A percentile compares a stretch with the other conserved stretches of the same genome.
These are phyloP conservation scores for Microcebus griseorufus DNA, from an alignment of 2,113 vertebrate genomes.

Conservation along the genomic window DNA sequence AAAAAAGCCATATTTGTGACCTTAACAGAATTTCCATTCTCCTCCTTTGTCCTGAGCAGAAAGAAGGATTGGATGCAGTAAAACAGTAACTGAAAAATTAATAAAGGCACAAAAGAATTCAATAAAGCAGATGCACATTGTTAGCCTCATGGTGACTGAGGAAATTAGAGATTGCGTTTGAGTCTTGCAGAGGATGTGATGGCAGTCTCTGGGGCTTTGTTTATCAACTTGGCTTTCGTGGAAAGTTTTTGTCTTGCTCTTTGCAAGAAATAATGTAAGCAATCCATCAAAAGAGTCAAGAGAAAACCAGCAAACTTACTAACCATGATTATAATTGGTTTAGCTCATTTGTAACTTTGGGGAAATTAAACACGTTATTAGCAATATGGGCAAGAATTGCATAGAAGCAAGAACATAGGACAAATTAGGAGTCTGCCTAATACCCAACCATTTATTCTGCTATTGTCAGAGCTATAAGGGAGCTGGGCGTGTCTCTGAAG, in stretches of 20 bases:
- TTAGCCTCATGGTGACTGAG: neutral
- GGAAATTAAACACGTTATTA: slow-evolving; percentile 67
- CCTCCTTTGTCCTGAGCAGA: slow-evolving; percentile 67
- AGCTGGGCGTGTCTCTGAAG: neutral
- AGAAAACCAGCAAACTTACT: slow-evolving; percentile 73
- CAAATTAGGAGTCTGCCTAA: neutral
- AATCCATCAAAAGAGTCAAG: slow-evolving; percentile 73
- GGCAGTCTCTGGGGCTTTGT: neutral
- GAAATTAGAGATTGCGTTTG: slow-evolving; percentile 23
- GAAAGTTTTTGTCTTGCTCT: slow-evolving; percentile 57
- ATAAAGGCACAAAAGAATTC: slow-evolving; percentile 42
- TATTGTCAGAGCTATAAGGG: neutral
- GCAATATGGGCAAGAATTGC: slow-evolving; percentile 52
- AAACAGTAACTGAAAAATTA: slow-evolving; percentile 28
- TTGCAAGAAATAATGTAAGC: slow-evolving; percentile 63
- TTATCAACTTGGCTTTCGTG: slow-evolving; percentile 20
- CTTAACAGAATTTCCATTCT: slow-evolving; percentile 70
- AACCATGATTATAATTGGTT: slow-evolving; percentile 79
- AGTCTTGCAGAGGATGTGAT: slow-evolving; percentile 36
- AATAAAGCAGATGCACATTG: neutral
- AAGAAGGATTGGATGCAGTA: slow-evolving; percentile 39
- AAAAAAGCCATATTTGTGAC: slow-evolving; percentile 57
- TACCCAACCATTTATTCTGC: neutral
- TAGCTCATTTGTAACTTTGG: slow-evolving; percentile 61
- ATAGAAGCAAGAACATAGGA: neutral